Percentiles rank a stretch among this genome's conserved stretches.
These are phyloP conservation scores for Pangasius krempfi DNA, from an alignment of 2,797 vertebrate genomes.

Conservation along the genomic window DNA sequence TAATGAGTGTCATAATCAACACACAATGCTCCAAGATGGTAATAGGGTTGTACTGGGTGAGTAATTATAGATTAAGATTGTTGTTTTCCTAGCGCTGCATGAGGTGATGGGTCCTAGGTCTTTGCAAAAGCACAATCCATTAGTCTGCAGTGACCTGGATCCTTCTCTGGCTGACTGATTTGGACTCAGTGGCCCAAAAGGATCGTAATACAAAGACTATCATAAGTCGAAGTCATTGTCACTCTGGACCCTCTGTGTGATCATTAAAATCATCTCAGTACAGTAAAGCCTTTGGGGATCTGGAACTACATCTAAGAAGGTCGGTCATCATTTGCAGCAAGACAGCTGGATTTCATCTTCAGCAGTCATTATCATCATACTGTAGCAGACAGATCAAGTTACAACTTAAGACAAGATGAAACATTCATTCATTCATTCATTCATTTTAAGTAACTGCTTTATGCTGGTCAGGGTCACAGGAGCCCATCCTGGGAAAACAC, in stretches of 20 bases:
- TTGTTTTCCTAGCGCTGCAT: not conserved
- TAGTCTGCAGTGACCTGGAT: conserved; percentile 23
- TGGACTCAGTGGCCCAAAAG: conserved; percentile 19
- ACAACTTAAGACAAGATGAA: not conserved
- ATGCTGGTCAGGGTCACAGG: not conserved
- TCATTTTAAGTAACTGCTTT: not conserved
- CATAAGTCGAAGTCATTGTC: conserved; percentile 25
- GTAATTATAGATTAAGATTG: conserved; percentile 36
- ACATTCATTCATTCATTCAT: not conserved
- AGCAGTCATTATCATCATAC: conserved; percentile 1
- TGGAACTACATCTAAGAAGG: not conserved
- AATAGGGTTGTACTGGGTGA: conserved; percentile 45
- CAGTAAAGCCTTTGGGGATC: not conserved
- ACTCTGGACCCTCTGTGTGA: conserved; percentile 28
- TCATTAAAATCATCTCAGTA: conserved; percentile 27
- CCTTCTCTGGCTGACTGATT: conserved; percentile 30
- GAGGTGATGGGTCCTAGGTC: conserved; percentile 40
- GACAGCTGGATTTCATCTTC: conserved; percentile 12
- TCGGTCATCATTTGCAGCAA: not conserved
- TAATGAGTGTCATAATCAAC: conserved; percentile 51
- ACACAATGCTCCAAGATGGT: conserved; percentile 37
- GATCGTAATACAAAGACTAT: conserved; percentile 1
- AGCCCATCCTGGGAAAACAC: not conserved
- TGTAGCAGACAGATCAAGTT: not conserved
- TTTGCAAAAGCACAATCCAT: conserved; percentile 24